Conservation (phyloP, 2,888 invertebrate species). For the Silvanus unidentatus region DNA sequence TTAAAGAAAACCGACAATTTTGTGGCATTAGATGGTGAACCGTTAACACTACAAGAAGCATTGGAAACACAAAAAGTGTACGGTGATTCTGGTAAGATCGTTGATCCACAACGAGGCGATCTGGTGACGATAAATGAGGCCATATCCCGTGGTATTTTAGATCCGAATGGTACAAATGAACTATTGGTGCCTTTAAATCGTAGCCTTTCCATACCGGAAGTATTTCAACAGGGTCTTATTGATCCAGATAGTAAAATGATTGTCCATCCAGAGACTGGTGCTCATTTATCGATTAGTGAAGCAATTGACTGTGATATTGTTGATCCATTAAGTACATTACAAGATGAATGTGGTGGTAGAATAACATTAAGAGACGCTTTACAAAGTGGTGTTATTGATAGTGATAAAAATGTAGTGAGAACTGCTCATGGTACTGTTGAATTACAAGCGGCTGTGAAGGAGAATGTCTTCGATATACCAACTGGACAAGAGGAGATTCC, state of each 20-base stretch:
- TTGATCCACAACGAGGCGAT: constrained; percentile 79
- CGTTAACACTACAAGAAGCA: constrained; percentile 69
- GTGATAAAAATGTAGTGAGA: constrained; percentile 61
- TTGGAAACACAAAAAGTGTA: constrained; percentile 64
- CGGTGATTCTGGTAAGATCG: constrained; percentile 68
- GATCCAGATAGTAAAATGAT: constrained; percentile 67
- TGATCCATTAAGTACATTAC: constrained; percentile 70
- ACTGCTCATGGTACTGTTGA: constrained; percentile 58
- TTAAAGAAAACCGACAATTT: constrained; percentile 58
- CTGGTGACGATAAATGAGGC: constrained; percentile 78
- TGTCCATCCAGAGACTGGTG: constrained; percentile 83
- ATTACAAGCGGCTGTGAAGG: constrained; percentile 65
- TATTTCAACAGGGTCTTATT: constrained; percentile 80
- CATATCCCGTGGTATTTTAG: constrained; percentile 72
- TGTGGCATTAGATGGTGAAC: constrained; percentile 52
- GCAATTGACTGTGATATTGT: constrained; percentile 85
- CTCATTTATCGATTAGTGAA: constrained; percentile 69
- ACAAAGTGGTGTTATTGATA: constrained; percentile 62
- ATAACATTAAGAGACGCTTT: constrained; percentile 75
- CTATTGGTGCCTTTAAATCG: constrained; percentile 73
- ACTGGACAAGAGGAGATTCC: constrained; percentile 56
- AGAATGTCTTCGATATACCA: constrained; percentile 55
- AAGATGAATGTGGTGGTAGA: constrained; percentile 55
- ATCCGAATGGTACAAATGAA: constrained; percentile 69
- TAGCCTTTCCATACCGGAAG: constrained; percentile 75